Conservation (phyloP, 2,888 invertebrate species). For the Drosophila atripex region DNA sequence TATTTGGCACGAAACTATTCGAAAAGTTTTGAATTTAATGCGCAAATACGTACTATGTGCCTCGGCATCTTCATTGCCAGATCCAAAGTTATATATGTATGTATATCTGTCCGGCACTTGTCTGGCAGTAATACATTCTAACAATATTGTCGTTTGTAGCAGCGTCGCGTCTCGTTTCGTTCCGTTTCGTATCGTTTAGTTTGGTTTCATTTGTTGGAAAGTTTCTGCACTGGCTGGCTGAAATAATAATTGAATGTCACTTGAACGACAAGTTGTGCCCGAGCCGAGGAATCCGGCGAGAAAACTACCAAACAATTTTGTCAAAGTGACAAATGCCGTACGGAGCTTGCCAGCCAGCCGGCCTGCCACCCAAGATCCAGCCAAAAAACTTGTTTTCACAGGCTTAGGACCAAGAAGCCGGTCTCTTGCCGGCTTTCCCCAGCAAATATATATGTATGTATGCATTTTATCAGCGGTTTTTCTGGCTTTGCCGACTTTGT, state of each 20-base stretch:
- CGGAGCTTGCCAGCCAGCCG: conserved; percentile 59
- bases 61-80: background rate
- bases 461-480: conserved; percentile 71
- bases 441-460: conserved; percentile 10
- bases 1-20: conserved; percentile 74
- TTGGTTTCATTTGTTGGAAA: conserved; percentile 56
- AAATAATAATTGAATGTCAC: conserved; percentile 79
- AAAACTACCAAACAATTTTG: conserved; percentile 74
- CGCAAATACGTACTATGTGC: conserved; percentile 69
- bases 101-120: conserved; percentile 47
- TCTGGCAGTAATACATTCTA: conserved; percentile 67
- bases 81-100: background rate
- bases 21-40: conserved; percentile 75
- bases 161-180: conserved; percentile 24
- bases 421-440: conserved; percentile 7
- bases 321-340: conserved; percentile 75
- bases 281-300: conserved; percentile 18
- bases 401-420: conserved; percentile 63
- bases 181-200: conserved; percentile 33
- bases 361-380: conserved; percentile 62
- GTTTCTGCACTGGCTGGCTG: conserved; percentile 68
- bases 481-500: conserved; percentile 57
- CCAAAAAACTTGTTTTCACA: conserved; percentile 65
- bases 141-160: conserved; percentile 73
- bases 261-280: conserved; percentile 73